Evolutionary conservation across 2,888 invertebrate species (phyloP).

Genomic region (Taenaris catops): DNA sequence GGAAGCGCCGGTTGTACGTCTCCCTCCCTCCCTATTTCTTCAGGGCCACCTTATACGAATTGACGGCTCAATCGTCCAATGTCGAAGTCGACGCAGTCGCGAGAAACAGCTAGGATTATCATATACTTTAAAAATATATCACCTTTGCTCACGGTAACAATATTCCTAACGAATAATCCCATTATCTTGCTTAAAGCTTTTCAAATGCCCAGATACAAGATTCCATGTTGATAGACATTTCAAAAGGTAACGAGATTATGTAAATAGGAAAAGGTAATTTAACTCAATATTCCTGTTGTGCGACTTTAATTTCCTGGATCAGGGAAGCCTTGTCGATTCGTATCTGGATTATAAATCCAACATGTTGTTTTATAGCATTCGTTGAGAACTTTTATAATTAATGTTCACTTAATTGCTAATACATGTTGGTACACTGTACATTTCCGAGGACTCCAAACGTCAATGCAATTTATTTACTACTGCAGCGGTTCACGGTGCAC

Average conservation of each 20-base stretch:
- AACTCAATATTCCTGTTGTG: conserved; percentile 47
- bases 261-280: conserved; percentile 48
- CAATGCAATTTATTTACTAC: too few species aligned
- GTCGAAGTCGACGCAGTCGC: too few species aligned
- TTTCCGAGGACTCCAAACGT: too few species aligned
- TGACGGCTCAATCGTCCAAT: too few species aligned
- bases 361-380: conserved; percentile 8
- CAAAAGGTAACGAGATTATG: conserved; percentile 44
- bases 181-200: conserved; percentile 24
- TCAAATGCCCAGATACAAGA: conserved; percentile 24
- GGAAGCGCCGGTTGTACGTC: too few species aligned
- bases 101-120: too few species aligned
- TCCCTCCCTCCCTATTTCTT: too few species aligned
- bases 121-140: too few species aligned
- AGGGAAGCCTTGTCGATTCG: conserved; percentile 25
- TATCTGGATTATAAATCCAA: conserved; percentile 20
- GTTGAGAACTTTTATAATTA: conserved; percentile 8
- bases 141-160: conserved; percentile 28
- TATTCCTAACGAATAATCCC: conserved; percentile 28
- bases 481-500: too few species aligned
- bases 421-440: too few species aligned
- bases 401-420: too few species aligned
- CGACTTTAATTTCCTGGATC: conserved; percentile 46
- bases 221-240: conserved; percentile 33
- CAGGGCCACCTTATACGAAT: too few species aligned